Base-by-base conservation (phyloP, 1,140 invertebrate genomes). In the Meloidogyne floridensis region DNA sequence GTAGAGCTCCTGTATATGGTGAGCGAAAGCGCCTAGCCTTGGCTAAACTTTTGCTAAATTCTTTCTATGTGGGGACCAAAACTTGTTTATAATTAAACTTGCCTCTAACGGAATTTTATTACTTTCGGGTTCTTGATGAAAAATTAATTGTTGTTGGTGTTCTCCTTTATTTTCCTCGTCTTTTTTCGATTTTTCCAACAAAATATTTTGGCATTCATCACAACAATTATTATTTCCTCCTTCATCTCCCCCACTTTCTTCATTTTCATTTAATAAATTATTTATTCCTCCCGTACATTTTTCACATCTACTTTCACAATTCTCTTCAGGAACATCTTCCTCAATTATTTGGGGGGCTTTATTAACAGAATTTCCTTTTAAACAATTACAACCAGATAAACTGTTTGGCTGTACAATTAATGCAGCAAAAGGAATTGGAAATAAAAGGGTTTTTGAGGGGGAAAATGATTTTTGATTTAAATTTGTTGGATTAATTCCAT, bases 161-260 rank as follows among this genome's bases (percentile, higher is more conserved):
- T 65, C 15, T 65, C 59, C 59, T 65, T 65, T 65, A 65, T 7
- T 18, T 65, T 18, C 59, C 7, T 65, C 56, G 3, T 59, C 59
- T n/a, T 65, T 65, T 65, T n/a, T 65, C n/a, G 56, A 59, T 59
- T 59, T 59, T 59, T 59, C 11, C 15, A 56, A 11, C 10, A 65
- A 65, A 65, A n/a, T 65, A 65, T 65, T 65, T 65, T 65, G 59
- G 7, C 59, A 65, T 65, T 65, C 59, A n/a, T 65, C 59, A 65
- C 59, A 65, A n/a, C 59, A 65, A 65, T 65, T 65, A 65, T 18
- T 65, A 15, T 4, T n/a, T n/a, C n/a, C 59, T n/a, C n/a, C n/a
- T 65, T 65, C 59, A 59, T 59, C 56, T 59, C 56, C 56, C 15
- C 15, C 56, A 65, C 59, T 65, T 65, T n/a, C 15, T 65, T 65